Evolutionary conservation across 1,140 invertebrate genomes (phyloP).

Genomic region (Scaptomyza hsui): DNA sequence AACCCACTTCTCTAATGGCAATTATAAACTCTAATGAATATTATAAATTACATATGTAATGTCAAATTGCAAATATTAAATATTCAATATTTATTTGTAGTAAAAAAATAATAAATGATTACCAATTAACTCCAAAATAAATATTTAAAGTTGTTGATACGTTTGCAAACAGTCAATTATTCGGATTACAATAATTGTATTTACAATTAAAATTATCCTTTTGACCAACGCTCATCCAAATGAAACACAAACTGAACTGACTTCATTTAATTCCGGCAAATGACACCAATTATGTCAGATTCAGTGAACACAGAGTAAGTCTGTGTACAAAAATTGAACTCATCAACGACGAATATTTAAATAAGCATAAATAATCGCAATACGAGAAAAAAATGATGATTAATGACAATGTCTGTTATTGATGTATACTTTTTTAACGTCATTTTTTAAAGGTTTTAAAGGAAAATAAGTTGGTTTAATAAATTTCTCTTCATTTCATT

Average conservation of each 20-base stretch:
- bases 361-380: slow-evolving; percentile 27
- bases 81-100: not conserved
- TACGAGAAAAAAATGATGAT: slow-evolving; percentile 1
- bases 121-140: slow-evolving; percentile 15
- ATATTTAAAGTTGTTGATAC: not conserved
- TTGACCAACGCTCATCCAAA: not conserved
- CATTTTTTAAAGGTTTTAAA: no score
- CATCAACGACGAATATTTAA: slow-evolving; percentile 6
- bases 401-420: not conserved
- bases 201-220: not conserved
- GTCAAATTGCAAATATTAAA: not conserved
- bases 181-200: not conserved
- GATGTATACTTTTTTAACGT: no score
- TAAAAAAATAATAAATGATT: not conserved
- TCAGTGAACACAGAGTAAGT: slow-evolving; percentile 3
- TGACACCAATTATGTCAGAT: slow-evolving; percentile 15
- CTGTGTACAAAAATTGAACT: not conserved
- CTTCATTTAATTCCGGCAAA: slow-evolving; percentile 28
- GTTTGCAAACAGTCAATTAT: not conserved
- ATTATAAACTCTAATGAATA: not conserved
- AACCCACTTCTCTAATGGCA: no score
- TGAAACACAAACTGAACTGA: slow-evolving; percentile 10
- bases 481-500: no score
- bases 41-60: not conserved
- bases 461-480: no score